These are phyloP conservation scores for Sepioteuthis lessoniana DNA, from an alignment of 2,888 invertebrate species.

Conservation along the genomic window DNA sequence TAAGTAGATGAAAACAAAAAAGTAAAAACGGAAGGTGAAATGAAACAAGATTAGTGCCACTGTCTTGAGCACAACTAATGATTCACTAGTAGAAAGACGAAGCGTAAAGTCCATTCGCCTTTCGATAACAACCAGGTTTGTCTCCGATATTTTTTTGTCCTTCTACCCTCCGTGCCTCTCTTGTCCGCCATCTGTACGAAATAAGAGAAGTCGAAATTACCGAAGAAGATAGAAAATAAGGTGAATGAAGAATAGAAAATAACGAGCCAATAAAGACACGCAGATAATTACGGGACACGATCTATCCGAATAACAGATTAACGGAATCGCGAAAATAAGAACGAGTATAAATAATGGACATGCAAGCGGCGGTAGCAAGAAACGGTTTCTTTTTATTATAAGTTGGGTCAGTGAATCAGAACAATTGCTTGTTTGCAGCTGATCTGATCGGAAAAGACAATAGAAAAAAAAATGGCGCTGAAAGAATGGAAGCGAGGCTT, in stretches of 20 bases:
- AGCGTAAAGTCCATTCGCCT: constrained; percentile 10
- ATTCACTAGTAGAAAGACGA: neutral
- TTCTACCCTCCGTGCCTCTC: neutral
- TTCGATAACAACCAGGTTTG: neutral
- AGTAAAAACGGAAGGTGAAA: neutral
- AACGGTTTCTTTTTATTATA: neutral
- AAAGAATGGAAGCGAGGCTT: neutral
- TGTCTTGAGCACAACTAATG: neutral
- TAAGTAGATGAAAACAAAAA: neutral
- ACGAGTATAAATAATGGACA: neutral
- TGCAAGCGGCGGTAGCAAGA: neutral
- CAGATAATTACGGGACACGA: neutral
- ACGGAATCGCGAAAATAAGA: neutral
- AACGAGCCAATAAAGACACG: neutral
- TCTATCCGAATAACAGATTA: neutral
- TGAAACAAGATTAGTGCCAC: neutral
- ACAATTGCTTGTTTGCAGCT: neutral
- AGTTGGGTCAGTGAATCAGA: constrained; percentile 21
- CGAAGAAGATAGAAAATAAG: neutral
- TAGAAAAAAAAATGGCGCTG: neutral
- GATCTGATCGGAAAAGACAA: neutral
- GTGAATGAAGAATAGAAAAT: neutral
- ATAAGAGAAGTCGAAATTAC: neutral
- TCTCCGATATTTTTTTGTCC: neutral
- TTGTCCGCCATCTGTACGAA: neutral